Percentiles rank a stretch among this genome's conserved stretches.
Evolutionary conservation across 2,113 vertebrate genomes (phyloP).

Genomic region (Suncus etruscus): DNA sequence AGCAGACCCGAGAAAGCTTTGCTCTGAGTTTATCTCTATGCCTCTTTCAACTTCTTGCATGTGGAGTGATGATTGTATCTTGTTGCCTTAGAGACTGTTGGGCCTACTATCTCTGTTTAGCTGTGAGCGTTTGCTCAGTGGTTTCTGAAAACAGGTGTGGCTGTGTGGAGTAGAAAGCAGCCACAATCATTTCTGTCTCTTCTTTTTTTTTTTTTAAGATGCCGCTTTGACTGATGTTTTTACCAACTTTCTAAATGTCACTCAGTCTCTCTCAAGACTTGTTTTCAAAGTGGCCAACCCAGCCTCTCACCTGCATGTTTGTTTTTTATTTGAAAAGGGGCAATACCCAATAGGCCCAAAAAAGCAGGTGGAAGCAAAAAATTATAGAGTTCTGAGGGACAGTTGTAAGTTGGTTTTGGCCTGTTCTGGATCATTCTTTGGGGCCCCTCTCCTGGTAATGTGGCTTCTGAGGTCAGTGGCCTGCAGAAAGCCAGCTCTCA

Average conservation of each 20-base stretch:
- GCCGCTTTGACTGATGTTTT: conserved; percentile 74
- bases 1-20: background rate
- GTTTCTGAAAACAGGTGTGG: conserved; percentile 86
- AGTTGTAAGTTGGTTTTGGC: background rate
- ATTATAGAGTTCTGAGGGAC: background rate
- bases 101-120: conserved; percentile 78
- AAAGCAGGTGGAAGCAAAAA: conserved; percentile 48
- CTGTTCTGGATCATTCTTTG: background rate
- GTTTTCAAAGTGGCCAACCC: conserved; percentile 64
- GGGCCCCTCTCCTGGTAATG: background rate
- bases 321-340: conserved; percentile 51
- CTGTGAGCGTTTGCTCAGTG: conserved; percentile 68
- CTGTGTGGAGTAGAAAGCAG: conserved; percentile 67
- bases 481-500: conserved; percentile 37
- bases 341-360: conserved; percentile 34
- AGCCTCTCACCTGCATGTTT: conserved; percentile 48
- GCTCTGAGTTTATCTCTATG: background rate
- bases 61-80: conserved; percentile 77
- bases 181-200: conserved; percentile 54
- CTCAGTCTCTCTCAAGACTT: conserved; percentile 47
- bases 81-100: conserved; percentile 81
- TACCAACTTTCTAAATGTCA: conserved; percentile 75
- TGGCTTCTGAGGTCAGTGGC: conserved; percentile 51
- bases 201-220: conserved; percentile 52
- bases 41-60: conserved; percentile 34